Conservation (phyloP, 2,113 vertebrate species). For the Sebastes fasciatus region DNA sequence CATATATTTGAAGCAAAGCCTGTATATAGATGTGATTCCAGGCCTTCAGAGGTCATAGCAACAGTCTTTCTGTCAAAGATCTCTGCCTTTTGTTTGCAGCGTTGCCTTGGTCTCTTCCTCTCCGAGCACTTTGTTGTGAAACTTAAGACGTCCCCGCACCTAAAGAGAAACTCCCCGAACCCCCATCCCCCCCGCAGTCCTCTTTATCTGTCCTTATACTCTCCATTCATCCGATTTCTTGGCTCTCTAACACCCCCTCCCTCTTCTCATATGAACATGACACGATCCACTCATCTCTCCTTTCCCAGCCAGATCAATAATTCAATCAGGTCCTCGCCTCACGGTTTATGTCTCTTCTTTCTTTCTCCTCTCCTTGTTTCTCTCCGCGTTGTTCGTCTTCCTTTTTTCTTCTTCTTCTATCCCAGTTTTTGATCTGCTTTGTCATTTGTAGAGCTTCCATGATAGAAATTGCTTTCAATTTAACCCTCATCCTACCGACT, state of each 20-base stretch:
- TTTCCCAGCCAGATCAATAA: conserved; percentile 82
- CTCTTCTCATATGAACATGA: conserved; percentile 62
- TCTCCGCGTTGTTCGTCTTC: neutral
- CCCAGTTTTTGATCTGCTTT: neutral
- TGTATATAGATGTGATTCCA: neutral
- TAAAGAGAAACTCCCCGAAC: conserved; percentile 48
- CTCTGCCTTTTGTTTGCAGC: conserved; percentile 24
- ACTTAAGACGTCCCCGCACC: conserved; percentile 16
- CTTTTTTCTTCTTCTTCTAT: neutral
- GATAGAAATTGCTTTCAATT: too few relatives aligned
- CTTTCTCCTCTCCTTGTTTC: conserved; percentile 3
- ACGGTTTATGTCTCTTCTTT: conserved; percentile 44
- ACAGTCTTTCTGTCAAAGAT: conserved; percentile 4
- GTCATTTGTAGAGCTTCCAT: neutral
- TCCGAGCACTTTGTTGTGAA: conserved; percentile 60
- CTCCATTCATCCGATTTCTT: conserved; percentile 37
- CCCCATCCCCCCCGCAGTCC: neutral
- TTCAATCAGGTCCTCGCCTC: conserved; percentile 68
- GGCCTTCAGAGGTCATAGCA: conserved; percentile 1
- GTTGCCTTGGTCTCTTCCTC: conserved; percentile 11
- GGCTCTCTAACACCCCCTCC: conserved; percentile 4
- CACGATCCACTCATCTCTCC: conserved; percentile 67
- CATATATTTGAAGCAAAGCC: neutral
- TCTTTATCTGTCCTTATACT: conserved; percentile 16
- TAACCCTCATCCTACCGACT: too few relatives aligned